Evolutionary conservation across 2,888 invertebrate genomes (phyloP), one percentile per base, ranked within the genome.

Genomic region (Reticulitermes lucifugus): DNA sequence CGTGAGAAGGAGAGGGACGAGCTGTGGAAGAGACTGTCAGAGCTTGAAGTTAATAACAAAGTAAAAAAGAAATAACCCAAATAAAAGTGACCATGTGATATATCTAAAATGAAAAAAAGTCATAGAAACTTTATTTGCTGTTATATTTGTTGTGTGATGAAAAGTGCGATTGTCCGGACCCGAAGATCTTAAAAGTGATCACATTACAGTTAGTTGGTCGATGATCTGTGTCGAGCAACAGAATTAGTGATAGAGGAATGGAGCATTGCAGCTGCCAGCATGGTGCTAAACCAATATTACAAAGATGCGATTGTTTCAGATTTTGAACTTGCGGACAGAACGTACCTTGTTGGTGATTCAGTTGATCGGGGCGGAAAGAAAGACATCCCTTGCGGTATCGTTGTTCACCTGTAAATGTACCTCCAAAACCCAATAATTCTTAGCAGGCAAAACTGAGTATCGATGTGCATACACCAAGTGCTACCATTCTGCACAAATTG

Each of bases 1-100:
- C 93, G 97, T 92, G 97, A 98, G 94, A 95, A 98, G 93, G 97
- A 99, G 94, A 93, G 98, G 91, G 98, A 98, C 91, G 99, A 99
- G 92, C 93, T 99, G 91, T 99, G 99, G 99, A 97, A 97, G 93
- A 96, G 95, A 92, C 93, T 98, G 92, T 96, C 95, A 90, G 97
- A 98, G 93, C 94, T 98, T 92, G 97, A 98, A 94, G 93, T 96
- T 87, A 91, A 90, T 89, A 90, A 88, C 88, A 89, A 89, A 88
- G 85, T 86, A 65, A 87, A 87, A 87, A 87, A 87, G 83, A 87
- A 87, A 87, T 86, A 87, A 87, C 86, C 86, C 71, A 85, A 73
- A 75, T 79, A 83, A 83, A 83, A 86, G 25, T 83, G 84, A 86
- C 85, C 59, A 87, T 84, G 86, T 87, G 86, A 86, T 87, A 85